Conservation (phyloP, 2,888 invertebrate species). For the Euzophera pinguis region DNA sequence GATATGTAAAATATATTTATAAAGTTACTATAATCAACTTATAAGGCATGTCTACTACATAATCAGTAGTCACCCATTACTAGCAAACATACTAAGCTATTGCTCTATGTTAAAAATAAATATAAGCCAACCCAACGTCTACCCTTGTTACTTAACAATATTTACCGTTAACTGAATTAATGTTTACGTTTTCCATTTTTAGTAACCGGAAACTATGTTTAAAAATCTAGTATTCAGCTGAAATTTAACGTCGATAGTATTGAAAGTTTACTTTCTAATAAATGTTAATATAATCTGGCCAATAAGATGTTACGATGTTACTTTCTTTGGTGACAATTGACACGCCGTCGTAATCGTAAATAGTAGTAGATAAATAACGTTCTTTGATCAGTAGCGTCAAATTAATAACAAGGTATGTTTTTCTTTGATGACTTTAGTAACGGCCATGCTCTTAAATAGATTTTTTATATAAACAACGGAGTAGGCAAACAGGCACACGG, state of each 20-base stretch:
- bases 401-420: no score
- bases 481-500: no score
- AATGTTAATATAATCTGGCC: conserved; percentile 8
- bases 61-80: neutral
- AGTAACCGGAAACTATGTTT: conserved; percentile 1
- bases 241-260: conserved; percentile 9
- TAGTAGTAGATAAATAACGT: no score
- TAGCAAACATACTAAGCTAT: neutral
- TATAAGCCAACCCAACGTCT: neutral
- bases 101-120: conserved; percentile 9
- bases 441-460: no score
- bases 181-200: conserved; percentile 13
- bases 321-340: neutral
- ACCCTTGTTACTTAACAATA: conserved; percentile 11
- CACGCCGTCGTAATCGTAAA: no score
- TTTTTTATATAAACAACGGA: no score
- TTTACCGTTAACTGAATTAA: conserved; percentile 10
- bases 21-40: no score
- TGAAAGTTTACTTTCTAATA: conserved; percentile 10
- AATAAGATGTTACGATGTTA: neutral
- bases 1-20: no score
- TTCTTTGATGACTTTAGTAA: no score
- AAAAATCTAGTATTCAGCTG: conserved; percentile 1
- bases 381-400: no score
- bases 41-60: no score